Base-by-base conservation (phyloP, 2,888 invertebrate species). In the Cecidostiba fungosa region DNA sequence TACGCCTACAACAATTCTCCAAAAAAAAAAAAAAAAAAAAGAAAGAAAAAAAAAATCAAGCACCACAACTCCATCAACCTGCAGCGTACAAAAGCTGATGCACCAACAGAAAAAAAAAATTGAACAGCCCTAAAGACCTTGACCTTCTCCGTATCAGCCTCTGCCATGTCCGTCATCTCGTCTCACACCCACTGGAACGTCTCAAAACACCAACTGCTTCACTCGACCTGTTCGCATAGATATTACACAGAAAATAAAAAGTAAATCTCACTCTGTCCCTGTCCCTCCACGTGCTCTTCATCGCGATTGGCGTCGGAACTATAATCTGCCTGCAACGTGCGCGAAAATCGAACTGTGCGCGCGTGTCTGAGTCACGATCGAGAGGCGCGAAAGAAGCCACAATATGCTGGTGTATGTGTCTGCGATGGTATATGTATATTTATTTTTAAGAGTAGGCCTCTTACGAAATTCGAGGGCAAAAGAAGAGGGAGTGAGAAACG, bases 231-330 rank as follows among this genome's bases (percentile, higher is more conserved):
- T 36, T 19, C 39, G 72, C 43, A 36, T 3, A 72, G 6, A 39
- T 8, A n/a, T n/a, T 23, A 43, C n/a, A 8, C 4, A 6, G 32
- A 23, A 74, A 26, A 14, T 29, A 54, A 29, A 47, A 74, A 26
- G 26, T 1, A 70, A 36, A n/a, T 70, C 89, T 88, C 80, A 91
- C 90, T 88, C 90, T 88, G 86, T 90, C 91, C 84, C 89, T 89
- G 87, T 91, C 90, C 69, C 90, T 89, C 91, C 90, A 91, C 77
- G 90, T 90, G 87, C 87, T 89, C 84, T 88, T 87, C 91, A 91
- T 91, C 79, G 39, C 47, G n/a, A 26, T 59, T 23, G 54, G 19
- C n/a, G 54, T 59, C 14, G 23, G 43, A 69, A 69, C 69, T 78
- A n/a, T n/a, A 16, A 50, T 26, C 19, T 39, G 59, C 3, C 54